Percentiles rank a stretch among this genome's conserved stretches.
Evolutionary conservation across 2,797 vertebrate species (phyloP).

Genomic region (Tinamus major): DNA sequence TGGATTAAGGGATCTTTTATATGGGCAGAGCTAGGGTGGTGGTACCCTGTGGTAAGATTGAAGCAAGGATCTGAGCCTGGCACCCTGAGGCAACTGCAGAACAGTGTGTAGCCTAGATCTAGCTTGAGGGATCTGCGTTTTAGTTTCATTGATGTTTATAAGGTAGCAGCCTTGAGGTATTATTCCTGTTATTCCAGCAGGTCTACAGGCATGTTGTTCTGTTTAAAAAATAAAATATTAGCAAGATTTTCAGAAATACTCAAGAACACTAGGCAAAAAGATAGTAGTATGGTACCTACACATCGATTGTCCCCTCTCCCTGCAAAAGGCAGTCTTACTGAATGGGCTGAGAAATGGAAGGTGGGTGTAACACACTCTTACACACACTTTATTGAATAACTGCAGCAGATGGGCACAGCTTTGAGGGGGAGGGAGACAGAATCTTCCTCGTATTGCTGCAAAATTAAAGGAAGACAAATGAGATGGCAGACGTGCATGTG

Average conservation of each 20-base stretch:
- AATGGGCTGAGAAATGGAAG: constrained; percentile 54
- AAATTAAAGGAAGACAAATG: constrained; percentile 27
- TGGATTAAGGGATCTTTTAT: background rate
- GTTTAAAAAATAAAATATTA: background rate
- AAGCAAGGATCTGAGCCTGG: background rate
- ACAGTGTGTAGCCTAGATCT: background rate
- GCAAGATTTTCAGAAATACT: constrained; percentile 32
- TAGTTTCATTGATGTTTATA: background rate
- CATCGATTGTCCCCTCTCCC: background rate
- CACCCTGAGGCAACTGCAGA: background rate
- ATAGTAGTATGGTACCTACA: constrained; percentile 38
- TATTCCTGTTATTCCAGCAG: background rate
- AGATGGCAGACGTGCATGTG: background rate
- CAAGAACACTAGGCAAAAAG: background rate
- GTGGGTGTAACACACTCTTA: constrained; percentile 40
- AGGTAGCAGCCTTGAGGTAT: background rate
- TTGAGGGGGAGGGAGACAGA: constrained; percentile 44
- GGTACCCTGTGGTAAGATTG: background rate
- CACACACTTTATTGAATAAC: constrained; percentile 12
- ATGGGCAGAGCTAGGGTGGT: background rate
- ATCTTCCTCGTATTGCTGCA: constrained; percentile 49
- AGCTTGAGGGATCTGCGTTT: background rate
- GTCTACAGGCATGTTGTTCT: background rate
- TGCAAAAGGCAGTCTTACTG: background rate
- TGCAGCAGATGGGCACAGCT: constrained; percentile 61